Evolutionary conservation across 2,888 invertebrate species (phyloP).

Genomic region (Smittia aterrima): DNA sequence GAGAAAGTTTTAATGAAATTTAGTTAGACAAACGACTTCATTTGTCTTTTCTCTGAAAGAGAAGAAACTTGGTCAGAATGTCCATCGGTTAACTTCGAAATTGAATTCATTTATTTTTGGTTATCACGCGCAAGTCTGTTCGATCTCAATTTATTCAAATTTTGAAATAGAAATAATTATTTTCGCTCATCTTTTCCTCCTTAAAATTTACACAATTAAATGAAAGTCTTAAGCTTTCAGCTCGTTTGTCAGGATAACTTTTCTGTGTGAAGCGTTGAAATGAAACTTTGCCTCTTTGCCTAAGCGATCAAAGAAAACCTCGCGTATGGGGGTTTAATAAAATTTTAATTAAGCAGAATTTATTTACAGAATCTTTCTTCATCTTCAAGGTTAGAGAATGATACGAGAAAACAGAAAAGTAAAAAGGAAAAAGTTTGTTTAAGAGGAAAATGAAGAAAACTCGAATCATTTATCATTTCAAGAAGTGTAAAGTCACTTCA

Average conservation of each 20-base stretch:
- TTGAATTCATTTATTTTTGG: not conserved
- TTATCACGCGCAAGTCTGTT: no score
- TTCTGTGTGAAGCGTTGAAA: not conserved
- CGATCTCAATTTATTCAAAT: no score
- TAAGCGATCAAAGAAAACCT: not conserved
- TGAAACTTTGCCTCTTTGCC: not conserved
- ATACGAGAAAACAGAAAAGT: not conserved
- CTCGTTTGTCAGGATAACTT: not conserved
- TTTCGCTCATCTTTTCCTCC: no score
- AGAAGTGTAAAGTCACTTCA: not conserved
- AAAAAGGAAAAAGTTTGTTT: not conserved
- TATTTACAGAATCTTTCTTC: not conserved
- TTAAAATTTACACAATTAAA: not conserved
- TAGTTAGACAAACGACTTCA: no score
- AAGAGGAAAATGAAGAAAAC: not conserved
- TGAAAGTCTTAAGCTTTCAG: not conserved
- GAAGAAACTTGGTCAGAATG: no score
- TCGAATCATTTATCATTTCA: constrained; percentile 28
- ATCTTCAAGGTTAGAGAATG: constrained; percentile 7
- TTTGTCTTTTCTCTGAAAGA: no score
- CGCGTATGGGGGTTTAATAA: constrained; percentile 5
- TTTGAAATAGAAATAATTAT: not conserved
- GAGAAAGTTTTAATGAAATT: no score
- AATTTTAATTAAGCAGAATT: constrained; percentile 25
- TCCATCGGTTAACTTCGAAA: not conserved